Base-by-base conservation (phyloP, 2,797 vertebrate genomes). In the Acanthurus tractus region DNA sequence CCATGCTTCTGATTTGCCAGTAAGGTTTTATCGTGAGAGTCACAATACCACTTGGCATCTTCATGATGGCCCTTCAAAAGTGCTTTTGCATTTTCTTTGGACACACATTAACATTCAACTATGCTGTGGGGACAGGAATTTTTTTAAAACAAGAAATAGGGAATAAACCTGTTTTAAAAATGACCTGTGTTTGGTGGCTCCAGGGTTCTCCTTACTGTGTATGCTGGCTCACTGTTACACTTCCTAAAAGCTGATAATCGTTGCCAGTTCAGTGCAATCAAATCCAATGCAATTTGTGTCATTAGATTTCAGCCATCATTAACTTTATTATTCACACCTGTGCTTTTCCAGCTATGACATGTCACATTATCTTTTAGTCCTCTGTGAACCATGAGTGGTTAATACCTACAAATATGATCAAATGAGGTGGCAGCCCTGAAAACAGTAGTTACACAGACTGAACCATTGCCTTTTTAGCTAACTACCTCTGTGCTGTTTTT, bases 291-390 rank as follows among this genome's bases (percentile, higher is more conserved):
- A 29, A 29, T 29, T 29, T 29, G 25, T 29, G 2, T 29, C 3
- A 29, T 29, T 29, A 29, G 23, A 40, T n/a, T n/a, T 12, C 48
- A 40, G 40, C 6, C 36, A 10, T 45, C 38, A 58, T 57, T n/a
- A 4, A 48, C 71, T 63, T 49, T 1, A 23, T 40, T 34, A 66
- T 62, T 70, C 62, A 40, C 42, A 45, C 29, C 22, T 14, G 45
- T 25, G 12, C 8, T 70, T 53, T 50, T 49, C 22, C 36, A n/a
- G 23, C 40, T 42, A 29, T 45, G 6, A 22, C 46, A 56, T 40
- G 6, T 64, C 40, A 59, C 8, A n/a, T 8, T 71, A 15, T 29
- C 25, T 29, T 29, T 29, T 29, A 29, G 25, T 29, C 25, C 25
- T 66, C 42, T 50, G 34, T 55, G 48, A 56, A 25, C 40, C 29